Evolutionary conservation across 2,888 invertebrate genomes (phyloP).

Genomic region (Helleia helle): DNA sequence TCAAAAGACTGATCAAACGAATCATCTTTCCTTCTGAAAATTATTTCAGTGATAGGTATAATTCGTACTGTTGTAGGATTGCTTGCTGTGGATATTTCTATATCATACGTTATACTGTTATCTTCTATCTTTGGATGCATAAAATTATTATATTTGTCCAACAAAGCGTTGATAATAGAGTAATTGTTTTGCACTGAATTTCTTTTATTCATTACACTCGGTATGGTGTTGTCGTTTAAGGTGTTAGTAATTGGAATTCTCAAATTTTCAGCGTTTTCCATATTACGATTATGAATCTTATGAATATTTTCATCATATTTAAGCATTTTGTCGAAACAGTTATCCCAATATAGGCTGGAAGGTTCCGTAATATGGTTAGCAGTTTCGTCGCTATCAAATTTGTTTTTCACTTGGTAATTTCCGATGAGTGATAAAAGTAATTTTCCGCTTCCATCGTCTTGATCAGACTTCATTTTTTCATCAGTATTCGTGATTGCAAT

Average conservation of each 20-base stretch:
- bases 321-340: conserved; percentile 45
- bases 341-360: conserved; percentile 49
- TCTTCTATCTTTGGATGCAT: conserved; percentile 10
- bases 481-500: conserved; percentile 31
- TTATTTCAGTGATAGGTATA: conserved; percentile 51
- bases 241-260: conserved; percentile 27
- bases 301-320: conserved; percentile 30
- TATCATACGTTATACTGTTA: neutral
- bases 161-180: conserved; percentile 11
- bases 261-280: conserved; percentile 34
- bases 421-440: conserved; percentile 29
- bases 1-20: conserved; percentile 14
- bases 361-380: conserved; percentile 26
- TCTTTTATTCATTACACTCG: conserved; percentile 33
- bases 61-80: conserved; percentile 28
- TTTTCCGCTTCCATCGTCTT: conserved; percentile 32
- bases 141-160: conserved; percentile 2
- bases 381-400: conserved; percentile 13
- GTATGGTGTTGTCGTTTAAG: neutral
- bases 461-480: conserved; percentile 36
- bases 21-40: conserved; percentile 28
- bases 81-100: neutral
- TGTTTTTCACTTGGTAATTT: conserved; percentile 22
- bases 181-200: conserved; percentile 27
- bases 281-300: conserved; percentile 30